Evolutionary conservation across 2,888 invertebrate genomes (phyloP), one percentile per base, ranked within the genome.

Genomic region (Drosophila lacicola): DNA sequence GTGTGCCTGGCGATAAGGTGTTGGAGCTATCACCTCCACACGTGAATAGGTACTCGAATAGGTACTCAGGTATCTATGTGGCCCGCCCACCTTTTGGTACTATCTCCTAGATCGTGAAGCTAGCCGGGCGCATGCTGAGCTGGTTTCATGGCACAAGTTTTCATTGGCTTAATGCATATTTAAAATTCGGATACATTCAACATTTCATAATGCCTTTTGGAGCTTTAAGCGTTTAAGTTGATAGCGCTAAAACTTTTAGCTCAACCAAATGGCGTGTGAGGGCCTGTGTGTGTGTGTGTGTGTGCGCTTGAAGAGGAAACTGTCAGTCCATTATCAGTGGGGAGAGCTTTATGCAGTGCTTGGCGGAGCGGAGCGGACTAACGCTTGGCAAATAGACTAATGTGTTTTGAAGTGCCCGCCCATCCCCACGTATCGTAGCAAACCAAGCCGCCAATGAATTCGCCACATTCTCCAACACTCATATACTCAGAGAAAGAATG

Each of bases 81-180:
- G 8, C 34, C 2, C 11, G 39, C 53, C 9, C 53, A 51, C 17
- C 34, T 49, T 13, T 4, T 21, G 13, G 11, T 21, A 29, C 46
- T 10, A 4, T 21, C 21, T 21, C 10, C 8, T 11, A 17, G 13
- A 3, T 25, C n/a, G 45, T n/a, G 45, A 25, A 25, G 25, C n/a
- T 45, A 25, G 1, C 45, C 25, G 5, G 4, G 46, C 46, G 46
- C 46, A 25, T 45, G 45, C 45, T n/a, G 45, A 29, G 45, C 46
- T 46, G 29, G 33, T 17, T 46, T 33, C 46, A 69, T 74, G 76
- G 60, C 76, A 63, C 71, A 80, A 79, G 70, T 82, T 82, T 77
- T 67, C 66, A 80, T 74, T 82, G 73, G 80, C 82, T 73, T 79
- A 72, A 77, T 77, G 82, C 70, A 80, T 79, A 80, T 79, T 79